A percentile compares a stretch with the other conserved stretches of the same genome.
Evolutionary conservation across 2,888 invertebrate genomes (phyloP).

Genomic region (Erynnis tages): DNA sequence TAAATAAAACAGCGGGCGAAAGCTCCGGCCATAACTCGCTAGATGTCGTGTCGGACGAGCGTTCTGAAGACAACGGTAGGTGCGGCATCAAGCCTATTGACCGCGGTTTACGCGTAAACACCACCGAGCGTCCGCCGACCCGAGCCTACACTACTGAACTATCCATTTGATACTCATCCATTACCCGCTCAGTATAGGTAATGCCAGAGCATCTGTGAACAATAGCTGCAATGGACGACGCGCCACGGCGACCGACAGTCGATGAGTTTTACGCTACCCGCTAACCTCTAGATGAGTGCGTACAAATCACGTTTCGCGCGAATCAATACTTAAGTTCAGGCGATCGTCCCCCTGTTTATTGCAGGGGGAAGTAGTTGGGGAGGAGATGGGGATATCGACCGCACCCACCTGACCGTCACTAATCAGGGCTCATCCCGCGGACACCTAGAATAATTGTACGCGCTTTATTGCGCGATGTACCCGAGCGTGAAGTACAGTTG

Average conservation of each 20-base stretch:
- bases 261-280: conserved; percentile 46
- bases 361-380: conserved; percentile 64
- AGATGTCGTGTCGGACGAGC: conserved; percentile 72
- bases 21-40: conserved; percentile 59
- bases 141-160: conserved; percentile 26
- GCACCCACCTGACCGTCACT: conserved; percentile 79
- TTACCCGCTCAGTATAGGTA: conserved; percentile 12
- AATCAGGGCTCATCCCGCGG: conserved; percentile 80
- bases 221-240: conserved; percentile 36
- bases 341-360: conserved; percentile 79
- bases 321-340: conserved; percentile 82
- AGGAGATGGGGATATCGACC: conserved; percentile 59
- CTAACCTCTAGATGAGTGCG: conserved; percentile 79
- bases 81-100: conserved; percentile 73
- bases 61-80: conserved; percentile 73
- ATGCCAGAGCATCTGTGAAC: conserved; percentile 30
- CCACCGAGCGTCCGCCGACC: conserved; percentile 49
- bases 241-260: conserved; percentile 33
- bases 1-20: conserved; percentile 65
- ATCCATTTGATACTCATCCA: conserved; percentile 39
- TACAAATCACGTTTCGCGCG: conserved; percentile 82
- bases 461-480: conserved; percentile 46
- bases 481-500: conserved; percentile 29
- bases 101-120: conserved; percentile 76
- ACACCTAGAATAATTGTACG: conserved; percentile 77